phyloP scores from a whole-genome alignment of 2,113 vertebrate species.

The Oncorhynchus gorbuscha region DNA sequence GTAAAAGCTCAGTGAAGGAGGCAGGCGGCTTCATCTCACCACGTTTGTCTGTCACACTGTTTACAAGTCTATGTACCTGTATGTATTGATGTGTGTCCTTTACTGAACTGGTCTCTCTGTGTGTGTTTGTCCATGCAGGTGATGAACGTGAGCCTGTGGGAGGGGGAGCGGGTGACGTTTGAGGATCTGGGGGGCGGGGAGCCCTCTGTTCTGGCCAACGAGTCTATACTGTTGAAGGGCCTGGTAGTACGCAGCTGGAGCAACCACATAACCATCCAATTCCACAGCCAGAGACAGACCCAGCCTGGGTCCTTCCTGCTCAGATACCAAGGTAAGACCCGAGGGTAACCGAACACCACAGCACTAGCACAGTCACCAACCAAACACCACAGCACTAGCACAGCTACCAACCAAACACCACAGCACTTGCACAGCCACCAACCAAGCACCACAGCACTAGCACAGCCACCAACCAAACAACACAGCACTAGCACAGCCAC shows the following conservation, averaged over 20 bases:
- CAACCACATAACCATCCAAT: slow-evolving; percentile 84
- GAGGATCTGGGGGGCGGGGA: slow-evolving; percentile 80
- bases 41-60: neutral
- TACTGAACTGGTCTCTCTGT: neutral
- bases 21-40: neutral
- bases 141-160: slow-evolving; percentile 86
- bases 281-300: slow-evolving; percentile 78
- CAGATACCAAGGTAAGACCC: slow-evolving; percentile 83
- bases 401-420: neutral
- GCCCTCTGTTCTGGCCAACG: slow-evolving; percentile 86
- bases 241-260: slow-evolving; percentile 90
- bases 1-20: neutral
- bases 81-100: neutral
- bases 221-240: slow-evolving; percentile 88
- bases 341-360: neutral
- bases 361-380: neutral
- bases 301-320: slow-evolving; percentile 80
- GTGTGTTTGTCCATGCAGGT: slow-evolving; percentile 72
- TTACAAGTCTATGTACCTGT: neutral
- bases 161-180: slow-evolving; percentile 83
- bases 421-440: neutral
- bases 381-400: neutral
- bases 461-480: too few species aligned
- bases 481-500: neutral
- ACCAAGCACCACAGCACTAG: neutral